phyloP scores from a whole-genome alignment of 2,113 vertebrate genomes.

The Pampusana beccarii region DNA sequence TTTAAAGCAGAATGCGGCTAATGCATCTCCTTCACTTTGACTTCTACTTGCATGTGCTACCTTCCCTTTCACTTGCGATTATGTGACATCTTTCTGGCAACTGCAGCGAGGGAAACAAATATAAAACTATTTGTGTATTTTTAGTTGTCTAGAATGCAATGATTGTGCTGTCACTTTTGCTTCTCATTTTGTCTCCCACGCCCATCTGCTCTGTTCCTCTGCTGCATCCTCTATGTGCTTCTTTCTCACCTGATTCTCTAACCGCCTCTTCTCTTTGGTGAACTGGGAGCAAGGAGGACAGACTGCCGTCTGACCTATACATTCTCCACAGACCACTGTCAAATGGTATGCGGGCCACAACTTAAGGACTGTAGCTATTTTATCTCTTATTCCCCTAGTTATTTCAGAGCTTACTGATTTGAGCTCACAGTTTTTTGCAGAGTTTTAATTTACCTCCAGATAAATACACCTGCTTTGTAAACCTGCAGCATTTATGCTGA shows the following conservation, averaged over 20 bases:
- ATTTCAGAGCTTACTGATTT: not conserved
- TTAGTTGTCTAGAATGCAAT: slow-evolving; percentile 62
- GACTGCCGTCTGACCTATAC: not conserved
- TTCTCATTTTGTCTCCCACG: slow-evolving; percentile 20
- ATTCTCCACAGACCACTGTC: not conserved
- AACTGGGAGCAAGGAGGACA: not conserved
- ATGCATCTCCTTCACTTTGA: not conserved
- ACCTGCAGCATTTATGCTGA: not conserved
- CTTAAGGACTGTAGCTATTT: not conserved
- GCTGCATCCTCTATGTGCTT: not conserved
- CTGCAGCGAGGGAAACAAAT: slow-evolving; percentile 14
- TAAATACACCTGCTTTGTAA: not conserved
- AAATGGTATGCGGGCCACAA: not conserved
- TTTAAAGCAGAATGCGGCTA: not conserved
- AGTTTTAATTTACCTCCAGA: not conserved
- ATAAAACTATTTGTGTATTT: slow-evolving; percentile 62
- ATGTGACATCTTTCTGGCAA: slow-evolving; percentile 29
- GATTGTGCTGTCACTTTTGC: slow-evolving; percentile 56
- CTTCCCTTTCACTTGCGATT: not conserved
- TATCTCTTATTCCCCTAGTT: not conserved
- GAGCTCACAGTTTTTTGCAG: not conserved
- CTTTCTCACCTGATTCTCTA: slow-evolving; percentile 5
- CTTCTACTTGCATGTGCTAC: not conserved
- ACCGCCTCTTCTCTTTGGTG: not conserved
- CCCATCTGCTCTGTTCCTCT: slow-evolving; percentile 54